Conservation (phyloP, 2,113 vertebrate species). For the Hippolais icterina region DNA sequence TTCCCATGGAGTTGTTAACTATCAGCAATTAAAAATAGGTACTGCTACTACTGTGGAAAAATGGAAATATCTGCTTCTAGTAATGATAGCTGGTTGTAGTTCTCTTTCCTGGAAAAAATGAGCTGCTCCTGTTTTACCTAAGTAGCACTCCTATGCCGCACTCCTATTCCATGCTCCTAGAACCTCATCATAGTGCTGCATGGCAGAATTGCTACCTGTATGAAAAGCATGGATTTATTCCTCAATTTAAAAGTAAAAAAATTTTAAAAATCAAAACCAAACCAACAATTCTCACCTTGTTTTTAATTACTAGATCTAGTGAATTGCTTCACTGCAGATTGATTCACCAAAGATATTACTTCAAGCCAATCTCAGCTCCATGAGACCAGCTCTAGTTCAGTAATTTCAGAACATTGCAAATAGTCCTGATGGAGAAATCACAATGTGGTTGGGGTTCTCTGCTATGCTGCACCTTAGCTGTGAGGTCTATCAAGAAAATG, state of each 20-base stretch:
- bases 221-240: background rate
- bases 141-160: background rate
- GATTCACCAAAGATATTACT: background rate
- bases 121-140: background rate
- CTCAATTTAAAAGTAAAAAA: background rate
- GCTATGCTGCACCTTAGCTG: background rate
- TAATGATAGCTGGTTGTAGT: background rate
- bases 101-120: background rate
- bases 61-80: background rate
- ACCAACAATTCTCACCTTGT: background rate
- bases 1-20: background rate
- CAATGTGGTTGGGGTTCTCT: background rate
- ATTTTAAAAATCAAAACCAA: fast-evolving
- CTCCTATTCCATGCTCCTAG: background rate
- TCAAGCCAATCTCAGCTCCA: background rate
- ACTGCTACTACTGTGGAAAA: background rate
- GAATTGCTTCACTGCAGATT: background rate
- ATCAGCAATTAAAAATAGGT: constrained; percentile 8
- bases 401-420: background rate
- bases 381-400: background rate
- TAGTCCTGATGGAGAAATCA: background rate
- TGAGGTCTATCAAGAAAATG: background rate
- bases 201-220: background rate
- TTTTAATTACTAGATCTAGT: background rate
- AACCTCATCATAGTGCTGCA: background rate